Base-by-base conservation (phyloP, 1,140 invertebrate genomes). In the Nasonia giraulti region DNA sequence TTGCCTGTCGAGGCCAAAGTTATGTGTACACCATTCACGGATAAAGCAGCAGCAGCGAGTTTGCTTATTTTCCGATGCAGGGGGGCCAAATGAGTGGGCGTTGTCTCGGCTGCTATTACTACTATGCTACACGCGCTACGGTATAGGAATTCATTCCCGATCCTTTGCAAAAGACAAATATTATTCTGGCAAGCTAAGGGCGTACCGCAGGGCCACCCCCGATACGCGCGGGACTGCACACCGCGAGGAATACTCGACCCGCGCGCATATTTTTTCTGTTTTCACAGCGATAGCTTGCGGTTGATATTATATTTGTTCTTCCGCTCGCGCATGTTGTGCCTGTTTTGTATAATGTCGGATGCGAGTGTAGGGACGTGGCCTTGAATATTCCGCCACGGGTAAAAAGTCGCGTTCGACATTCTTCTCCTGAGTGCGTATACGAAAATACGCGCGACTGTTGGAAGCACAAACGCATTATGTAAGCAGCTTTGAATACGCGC, bases 91-190 rank as follows among this genome's bases (percentile, higher is more conserved):
- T n/a, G 44, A 40, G 40, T 40, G 68, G 68, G 47, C 17, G 80
- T 71, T n/a, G 27, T 44, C 33, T 62, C 55, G 55, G 2, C 55
- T 62, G 55, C 55, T 62, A 62, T n/a, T 62, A 62, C 55, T 7
- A 62, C 55, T 62, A 20, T 4, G 17, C 55, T 62, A n/a, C 55
- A n/a, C 62, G 5, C 47, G n/a, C 68, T 74, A 69, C 73, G 69
- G 47, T 44, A 23, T 27, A 44, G 31, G 27, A 40, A 50, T 74
- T 37, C 69, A 31, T 27, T 23, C 20, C 1, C 55, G 62, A 78
- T 69, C 37, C 37, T 27, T 33, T 12, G 74, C 62, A 44, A 83
- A n/a, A 40, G 79, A 44, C 37, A 75, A 75, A 75, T 75, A 75
- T 75, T 75, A 75, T 75, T 44, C 73, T 44, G 7, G 37, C 37